Evolutionary conservation across 2,888 invertebrate genomes (phyloP), one percentile per base, ranked within the genome.

Genomic region (Apodemia mormo): DNA sequence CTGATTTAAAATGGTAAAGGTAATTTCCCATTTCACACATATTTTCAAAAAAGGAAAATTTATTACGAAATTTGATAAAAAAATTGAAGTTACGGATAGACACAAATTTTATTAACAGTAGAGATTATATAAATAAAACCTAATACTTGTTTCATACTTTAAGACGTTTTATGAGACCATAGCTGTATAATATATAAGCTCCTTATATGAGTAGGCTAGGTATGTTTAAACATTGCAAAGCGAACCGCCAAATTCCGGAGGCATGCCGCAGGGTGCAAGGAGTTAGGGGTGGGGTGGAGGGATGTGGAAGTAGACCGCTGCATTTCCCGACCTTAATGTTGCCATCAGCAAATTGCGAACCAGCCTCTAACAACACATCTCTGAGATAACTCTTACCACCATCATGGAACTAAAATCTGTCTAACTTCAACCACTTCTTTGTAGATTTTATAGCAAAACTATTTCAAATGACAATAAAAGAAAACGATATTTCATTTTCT

Each of bases 271-370:
- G 83, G 84, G 83, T 78, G 81, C 71, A 70, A 78, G 78, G 80
- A 81, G 76, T 65, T 68, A 49, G 68, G 75, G 73, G 76, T 71
- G 67, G 69, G 73, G 75, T 66, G 75, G 72, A 76, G 72, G 72
- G 69, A 71, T 76, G 78, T 76, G 75, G 73, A 43, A 45, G 64
- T 30, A 33, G 68, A 82, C 84, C 85, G 82, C 83, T 90, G 90
- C 88, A 88, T 87, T 89, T 82, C 81, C 74, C 88, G 88, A 87
- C 90, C 90, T 87, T 90, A 91, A 91, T 89, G 85, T 83, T 80
- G 84, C 90, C 91, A 92, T 91, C 92, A 92, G 90, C 92, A 92
- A 90, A 92, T 92, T 91, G 92, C 90, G 85, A 86, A 89, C 82
- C 90, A 90, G 88, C 87, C 90, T 89, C 80, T 84, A 88, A 91